A percentile compares a stretch with the other conserved stretches of the same genome.
Evolutionary conservation across 2,888 invertebrate genomes (phyloP).

Genomic region (Troglohyphantes excavatus): DNA sequence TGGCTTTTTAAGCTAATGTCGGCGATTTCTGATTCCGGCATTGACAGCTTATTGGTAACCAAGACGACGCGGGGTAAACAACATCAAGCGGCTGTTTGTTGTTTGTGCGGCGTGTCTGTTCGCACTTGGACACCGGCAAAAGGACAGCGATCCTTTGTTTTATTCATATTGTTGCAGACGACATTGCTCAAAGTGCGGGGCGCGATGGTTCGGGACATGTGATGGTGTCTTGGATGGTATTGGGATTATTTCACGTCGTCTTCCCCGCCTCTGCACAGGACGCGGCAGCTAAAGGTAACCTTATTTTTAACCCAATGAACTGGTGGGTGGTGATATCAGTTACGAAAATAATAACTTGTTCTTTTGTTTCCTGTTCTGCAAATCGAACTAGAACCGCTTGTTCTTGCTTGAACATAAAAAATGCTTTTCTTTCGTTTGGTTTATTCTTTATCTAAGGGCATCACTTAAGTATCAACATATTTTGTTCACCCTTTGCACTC

Average conservation of each 20-base stretch:
- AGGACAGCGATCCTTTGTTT: background rate
- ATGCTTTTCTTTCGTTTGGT: too few species aligned
- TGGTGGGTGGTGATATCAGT: too few species aligned
- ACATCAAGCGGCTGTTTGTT: slow-evolving; percentile 2
- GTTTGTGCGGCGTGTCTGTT: slow-evolving; percentile 10
- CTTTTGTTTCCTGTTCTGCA: too few species aligned
- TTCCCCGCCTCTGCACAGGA: background rate
- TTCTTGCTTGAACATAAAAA: too few species aligned
- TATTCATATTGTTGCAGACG: background rate
- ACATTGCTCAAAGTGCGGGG: background rate
- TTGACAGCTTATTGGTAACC: slow-evolving; percentile 64
- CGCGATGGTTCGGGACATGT: background rate
- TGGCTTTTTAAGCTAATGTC: too few species aligned
- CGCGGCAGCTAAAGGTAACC: too few species aligned
- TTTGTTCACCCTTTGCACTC: too few species aligned
- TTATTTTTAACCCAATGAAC: too few species aligned
- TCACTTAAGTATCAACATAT: too few species aligned
- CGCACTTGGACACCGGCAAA: background rate
- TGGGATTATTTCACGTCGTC: background rate
- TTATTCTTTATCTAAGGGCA: too few species aligned
- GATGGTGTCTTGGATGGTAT: slow-evolving; percentile 54
- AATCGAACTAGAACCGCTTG: too few species aligned
- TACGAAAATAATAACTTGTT: too few species aligned
- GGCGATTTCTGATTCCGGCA: background rate
- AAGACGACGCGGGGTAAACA: slow-evolving; percentile 49